Conservation (phyloP, 1,140 invertebrate genomes). For the Drosophila watanabei region DNA sequence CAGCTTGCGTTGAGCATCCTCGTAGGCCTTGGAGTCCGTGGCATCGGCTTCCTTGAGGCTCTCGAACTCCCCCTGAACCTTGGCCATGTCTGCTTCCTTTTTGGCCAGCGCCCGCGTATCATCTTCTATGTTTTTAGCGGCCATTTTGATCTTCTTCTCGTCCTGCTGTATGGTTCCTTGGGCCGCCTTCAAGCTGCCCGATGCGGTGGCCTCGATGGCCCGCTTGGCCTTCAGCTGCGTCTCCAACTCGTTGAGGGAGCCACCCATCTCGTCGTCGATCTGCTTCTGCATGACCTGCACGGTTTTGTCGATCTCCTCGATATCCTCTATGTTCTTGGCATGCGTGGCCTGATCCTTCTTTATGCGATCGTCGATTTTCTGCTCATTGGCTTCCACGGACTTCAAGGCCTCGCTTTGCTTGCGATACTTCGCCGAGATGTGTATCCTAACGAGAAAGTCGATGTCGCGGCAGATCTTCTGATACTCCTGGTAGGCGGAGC, state of each 20-base stretch:
- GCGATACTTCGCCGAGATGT: conserved; percentile 76
- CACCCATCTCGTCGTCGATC: conserved; percentile 89
- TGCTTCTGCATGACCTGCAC: conserved; percentile 87
- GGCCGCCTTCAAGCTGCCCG: conserved; percentile 89
- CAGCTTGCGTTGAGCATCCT: conserved; percentile 91
- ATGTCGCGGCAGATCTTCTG: conserved; percentile 95
- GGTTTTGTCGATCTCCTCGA: conserved; percentile 86
- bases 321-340: conserved; percentile 87
- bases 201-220: conserved; percentile 89
- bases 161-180: conserved; percentile 90
- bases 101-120: conserved; percentile 89
- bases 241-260: conserved; percentile 89
- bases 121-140: conserved; percentile 90
- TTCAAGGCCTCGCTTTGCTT: conserved; percentile 64
- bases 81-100: conserved; percentile 90
- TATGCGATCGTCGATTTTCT: conserved; percentile 68
- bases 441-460: conserved; percentile 91
- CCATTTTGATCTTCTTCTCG: conserved; percentile 89
- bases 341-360: conserved; percentile 86
- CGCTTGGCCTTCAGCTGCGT: conserved; percentile 89
- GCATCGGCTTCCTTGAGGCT: conserved; percentile 90
- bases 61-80: conserved; percentile 90
- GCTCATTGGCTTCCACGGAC: conserved; percentile 59
- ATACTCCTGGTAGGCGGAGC: conserved; percentile 94
- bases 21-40: conserved; percentile 89